Conservation (phyloP, 2,888 invertebrate species). For the Phymatocera aterrima region DNA sequence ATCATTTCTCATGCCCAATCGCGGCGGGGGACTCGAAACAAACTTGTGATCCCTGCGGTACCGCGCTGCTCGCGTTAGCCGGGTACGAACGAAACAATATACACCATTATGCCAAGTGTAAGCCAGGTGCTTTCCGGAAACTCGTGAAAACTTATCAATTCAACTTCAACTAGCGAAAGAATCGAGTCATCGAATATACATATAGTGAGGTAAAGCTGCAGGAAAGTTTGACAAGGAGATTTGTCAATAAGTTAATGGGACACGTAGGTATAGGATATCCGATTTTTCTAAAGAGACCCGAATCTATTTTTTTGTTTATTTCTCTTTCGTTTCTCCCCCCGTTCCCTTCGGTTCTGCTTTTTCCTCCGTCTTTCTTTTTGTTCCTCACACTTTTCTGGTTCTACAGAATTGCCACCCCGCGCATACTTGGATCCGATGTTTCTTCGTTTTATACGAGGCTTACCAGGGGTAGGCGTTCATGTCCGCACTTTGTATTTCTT, state of each 20-base stretch:
- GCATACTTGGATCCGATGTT: background rate
- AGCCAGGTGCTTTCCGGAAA: constrained; percentile 4
- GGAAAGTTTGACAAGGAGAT: background rate
- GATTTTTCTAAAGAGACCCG: background rate
- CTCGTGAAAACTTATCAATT: background rate
- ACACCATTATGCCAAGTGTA: constrained; percentile 49
- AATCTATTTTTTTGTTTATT: background rate
- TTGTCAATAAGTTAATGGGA: background rate
- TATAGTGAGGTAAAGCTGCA: background rate
- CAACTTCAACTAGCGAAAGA: background rate
- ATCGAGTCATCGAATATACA: background rate
- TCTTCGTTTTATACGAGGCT: constrained; percentile 8
- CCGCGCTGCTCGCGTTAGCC: constrained; percentile 32
- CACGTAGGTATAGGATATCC: too few relatives aligned
- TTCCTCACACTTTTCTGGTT: background rate
- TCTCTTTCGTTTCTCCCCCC: background rate
- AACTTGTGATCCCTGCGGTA: constrained; percentile 48
- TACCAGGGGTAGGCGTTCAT: constrained; percentile 33
- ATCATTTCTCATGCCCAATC: constrained; percentile 49
- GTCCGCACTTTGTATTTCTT: constrained; percentile 57
- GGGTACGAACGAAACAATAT: constrained; percentile 55
- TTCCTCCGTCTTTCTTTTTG: too few relatives aligned
- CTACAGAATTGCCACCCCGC: background rate
- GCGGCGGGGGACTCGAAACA: constrained; percentile 52
- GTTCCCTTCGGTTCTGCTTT: too few relatives aligned